Evolutionary conservation across 2,797 vertebrate genomes (phyloP).

Genomic region (Loriculus beryllinus): DNA sequence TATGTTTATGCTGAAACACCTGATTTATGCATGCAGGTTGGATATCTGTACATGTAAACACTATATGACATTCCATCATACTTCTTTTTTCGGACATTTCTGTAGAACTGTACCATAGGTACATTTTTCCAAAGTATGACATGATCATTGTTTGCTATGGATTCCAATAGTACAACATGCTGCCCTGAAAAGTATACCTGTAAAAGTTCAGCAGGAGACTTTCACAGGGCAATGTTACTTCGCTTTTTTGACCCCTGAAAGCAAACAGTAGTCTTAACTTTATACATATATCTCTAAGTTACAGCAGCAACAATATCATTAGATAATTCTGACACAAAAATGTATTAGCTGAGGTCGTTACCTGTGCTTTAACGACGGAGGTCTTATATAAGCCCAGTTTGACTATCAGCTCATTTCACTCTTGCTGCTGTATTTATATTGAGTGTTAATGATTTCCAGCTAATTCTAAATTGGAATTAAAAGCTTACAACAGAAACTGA

Average conservation of each 20-base stretch:
- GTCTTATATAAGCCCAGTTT: background rate
- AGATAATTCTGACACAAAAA: background rate
- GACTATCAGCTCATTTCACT: background rate
- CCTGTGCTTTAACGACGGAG: background rate
- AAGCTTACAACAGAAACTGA: background rate
- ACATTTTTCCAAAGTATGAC: background rate
- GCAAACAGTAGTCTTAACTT: background rate
- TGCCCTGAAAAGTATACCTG: background rate
- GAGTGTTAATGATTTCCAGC: constrained; percentile 34
- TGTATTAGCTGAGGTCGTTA: background rate
- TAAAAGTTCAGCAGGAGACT: background rate
- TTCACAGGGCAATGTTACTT: background rate
- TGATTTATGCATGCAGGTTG: background rate
- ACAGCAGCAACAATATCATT: background rate
- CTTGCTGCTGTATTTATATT: background rate
- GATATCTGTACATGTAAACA: background rate
- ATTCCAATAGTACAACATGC: background rate
- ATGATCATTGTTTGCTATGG: background rate
- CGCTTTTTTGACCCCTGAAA: background rate
- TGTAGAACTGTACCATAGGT: background rate
- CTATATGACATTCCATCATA: background rate
- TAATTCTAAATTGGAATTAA: constrained; percentile 32
- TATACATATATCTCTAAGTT: background rate
- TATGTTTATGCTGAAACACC: background rate
- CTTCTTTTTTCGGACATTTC: background rate